Evolutionary conservation across 2,113 vertebrate species (phyloP).

Genomic region (Nycticebus coucang): DNA sequence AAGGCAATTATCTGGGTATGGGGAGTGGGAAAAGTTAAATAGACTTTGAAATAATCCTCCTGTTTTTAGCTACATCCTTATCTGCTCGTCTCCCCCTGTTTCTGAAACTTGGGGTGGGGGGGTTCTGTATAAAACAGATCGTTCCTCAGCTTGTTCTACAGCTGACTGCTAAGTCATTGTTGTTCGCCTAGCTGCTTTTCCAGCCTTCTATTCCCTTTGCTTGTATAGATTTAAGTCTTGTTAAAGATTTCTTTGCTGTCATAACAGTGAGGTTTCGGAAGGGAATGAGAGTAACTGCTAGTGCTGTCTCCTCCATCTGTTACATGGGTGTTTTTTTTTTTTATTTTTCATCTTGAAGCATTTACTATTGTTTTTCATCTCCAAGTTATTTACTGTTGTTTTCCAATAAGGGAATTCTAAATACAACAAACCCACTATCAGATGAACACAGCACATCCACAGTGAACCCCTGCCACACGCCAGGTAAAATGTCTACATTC

Average conservation of each 20-base stretch:
- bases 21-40: not conserved
- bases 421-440: not conserved
- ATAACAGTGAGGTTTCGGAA: slow-evolving; percentile 21
- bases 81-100: not conserved
- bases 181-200: not conserved
- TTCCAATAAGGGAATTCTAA: not conserved
- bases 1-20: not conserved
- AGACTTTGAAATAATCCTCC: not conserved
- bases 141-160: not conserved
- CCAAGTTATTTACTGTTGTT: not conserved
- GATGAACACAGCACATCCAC: not conserved
- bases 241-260: not conserved
- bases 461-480: not conserved
- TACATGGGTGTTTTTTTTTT: not conserved
- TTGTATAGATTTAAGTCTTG: not conserved
- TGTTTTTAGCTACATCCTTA: not conserved
- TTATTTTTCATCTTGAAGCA: slow-evolving; percentile 22
- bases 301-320: not conserved
- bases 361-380: not conserved
- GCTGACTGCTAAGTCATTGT: not conserved
- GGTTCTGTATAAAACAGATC: not conserved
- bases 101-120: not conserved
- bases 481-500: not conserved
- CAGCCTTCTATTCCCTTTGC: not conserved
- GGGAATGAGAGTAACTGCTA: not conserved